Evolutionary conservation across 2,888 invertebrate genomes (phyloP).

Genomic region (Drosophila anomalipes): DNA sequence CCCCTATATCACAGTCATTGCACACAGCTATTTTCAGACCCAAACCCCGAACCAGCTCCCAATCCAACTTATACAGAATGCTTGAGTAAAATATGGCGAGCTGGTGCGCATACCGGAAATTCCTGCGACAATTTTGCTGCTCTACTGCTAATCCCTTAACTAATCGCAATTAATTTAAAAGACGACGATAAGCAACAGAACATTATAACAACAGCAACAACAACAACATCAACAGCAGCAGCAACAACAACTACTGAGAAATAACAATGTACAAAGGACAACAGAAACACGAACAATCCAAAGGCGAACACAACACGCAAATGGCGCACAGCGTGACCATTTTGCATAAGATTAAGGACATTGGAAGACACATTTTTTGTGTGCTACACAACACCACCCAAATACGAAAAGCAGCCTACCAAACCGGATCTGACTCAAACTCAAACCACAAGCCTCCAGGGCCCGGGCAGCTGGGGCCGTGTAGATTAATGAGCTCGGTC

Average conservation of each 20-base stretch:
- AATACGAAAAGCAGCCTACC: conserved; percentile 17
- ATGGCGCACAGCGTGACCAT: conserved; percentile 76
- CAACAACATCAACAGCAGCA: conserved; percentile 31
- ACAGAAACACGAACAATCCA: conserved; percentile 43
- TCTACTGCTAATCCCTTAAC: conserved; percentile 81
- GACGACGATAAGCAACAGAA: conserved; percentile 78
- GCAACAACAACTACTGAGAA: conserved; percentile 17
- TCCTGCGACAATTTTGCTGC: conserved; percentile 79
- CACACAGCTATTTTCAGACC: conserved; percentile 9
- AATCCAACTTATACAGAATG: conserved; percentile 28
- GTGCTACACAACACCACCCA: conserved; percentile 12
- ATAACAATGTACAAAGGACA: conserved; percentile 30
- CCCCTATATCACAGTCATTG: conserved; percentile 21
- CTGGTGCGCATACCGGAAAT: conserved; percentile 78
- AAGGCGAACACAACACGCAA: conserved; percentile 65
- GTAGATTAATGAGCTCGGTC: conserved; percentile 77
- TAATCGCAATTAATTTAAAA: conserved; percentile 84
- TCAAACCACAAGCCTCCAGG: conserved; percentile 6
- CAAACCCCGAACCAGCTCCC: background rate
- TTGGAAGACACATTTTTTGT: conserved; percentile 66
- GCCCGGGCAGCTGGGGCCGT: conserved; percentile 49
- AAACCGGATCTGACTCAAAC: conserved; percentile 25
- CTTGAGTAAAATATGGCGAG: conserved; percentile 74
- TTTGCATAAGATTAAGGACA: conserved; percentile 80
- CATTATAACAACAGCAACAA: conserved; percentile 43